Percentiles rank a stretch among this genome's conserved stretches.
phyloP scores from a whole-genome alignment of 1,140 invertebrate species.

The Diabrotica virgifera region DNA sequence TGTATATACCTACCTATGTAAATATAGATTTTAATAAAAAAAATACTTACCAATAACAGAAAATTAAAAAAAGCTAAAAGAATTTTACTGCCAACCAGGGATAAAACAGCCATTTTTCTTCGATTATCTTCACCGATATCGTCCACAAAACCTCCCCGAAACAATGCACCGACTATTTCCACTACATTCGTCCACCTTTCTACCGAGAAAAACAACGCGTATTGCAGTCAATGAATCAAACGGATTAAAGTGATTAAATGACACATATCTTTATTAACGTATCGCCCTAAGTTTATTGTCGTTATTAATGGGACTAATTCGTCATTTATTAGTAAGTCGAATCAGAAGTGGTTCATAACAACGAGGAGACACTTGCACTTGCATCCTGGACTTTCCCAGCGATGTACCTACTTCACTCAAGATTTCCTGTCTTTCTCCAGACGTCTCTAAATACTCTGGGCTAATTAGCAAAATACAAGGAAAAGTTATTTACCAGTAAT shows the following conservation, averaged over 20 bases:
- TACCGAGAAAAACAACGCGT: conserved; percentile 5
- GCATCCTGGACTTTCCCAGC: neutral
- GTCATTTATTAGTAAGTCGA: neutral
- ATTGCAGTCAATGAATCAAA: neutral
- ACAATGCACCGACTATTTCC: neutral
- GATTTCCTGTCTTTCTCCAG: neutral
- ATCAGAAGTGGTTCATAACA: neutral
- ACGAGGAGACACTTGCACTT: neutral
- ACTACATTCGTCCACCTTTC: conserved; percentile 5
- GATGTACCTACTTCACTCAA: neutral
- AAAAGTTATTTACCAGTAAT: too few species aligned
- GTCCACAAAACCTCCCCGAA: neutral
- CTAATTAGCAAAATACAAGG: too few species aligned
- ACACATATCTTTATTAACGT: conserved; percentile 14
- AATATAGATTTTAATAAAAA: neutral
- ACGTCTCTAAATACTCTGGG: neutral
- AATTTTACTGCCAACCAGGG: conserved; percentile 39
- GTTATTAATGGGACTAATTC: neutral
- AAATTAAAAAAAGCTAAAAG: conserved; percentile 37
- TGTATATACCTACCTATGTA: neutral
- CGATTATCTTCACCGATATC: neutral
- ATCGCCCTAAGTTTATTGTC: neutral
- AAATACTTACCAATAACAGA: conserved; percentile 22
- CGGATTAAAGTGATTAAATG: conserved; percentile 1
- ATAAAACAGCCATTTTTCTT: conserved; percentile 33